A percentile compares a stretch with the other conserved stretches of the same genome.
Evolutionary conservation across 2,888 invertebrate genomes (phyloP).

Genomic region (Drosophila testacea): DNA sequence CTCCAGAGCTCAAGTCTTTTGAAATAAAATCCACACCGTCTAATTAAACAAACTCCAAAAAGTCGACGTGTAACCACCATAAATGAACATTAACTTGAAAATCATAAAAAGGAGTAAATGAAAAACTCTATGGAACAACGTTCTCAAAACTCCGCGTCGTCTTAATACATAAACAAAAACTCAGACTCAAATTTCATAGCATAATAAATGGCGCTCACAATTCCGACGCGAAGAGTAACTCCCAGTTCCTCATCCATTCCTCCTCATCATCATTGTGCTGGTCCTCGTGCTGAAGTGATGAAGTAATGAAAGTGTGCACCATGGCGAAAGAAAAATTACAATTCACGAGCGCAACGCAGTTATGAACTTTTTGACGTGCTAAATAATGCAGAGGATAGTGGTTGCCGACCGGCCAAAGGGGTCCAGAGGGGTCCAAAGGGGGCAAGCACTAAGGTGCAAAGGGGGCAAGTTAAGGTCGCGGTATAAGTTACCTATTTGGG

Average conservation of each 20-base stretch:
- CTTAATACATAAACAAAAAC: constrained; percentile 63
- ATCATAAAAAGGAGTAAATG: constrained; percentile 73
- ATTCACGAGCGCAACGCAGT: constrained; percentile 74
- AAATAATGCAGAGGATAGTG: constrained; percentile 72
- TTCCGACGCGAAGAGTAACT: constrained; percentile 51
- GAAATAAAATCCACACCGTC: constrained; percentile 75
- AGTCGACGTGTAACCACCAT: constrained; percentile 80
- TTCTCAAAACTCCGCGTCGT: constrained; percentile 24
- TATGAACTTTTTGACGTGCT: constrained; percentile 80
- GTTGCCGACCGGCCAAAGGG: constrained; percentile 30
- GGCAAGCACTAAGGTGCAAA: not conserved
- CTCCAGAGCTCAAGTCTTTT: constrained; percentile 41
- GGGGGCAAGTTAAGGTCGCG: constrained; percentile 2
- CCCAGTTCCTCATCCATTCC: not conserved
- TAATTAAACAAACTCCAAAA: constrained; percentile 78
- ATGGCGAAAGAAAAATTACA: constrained; percentile 75
- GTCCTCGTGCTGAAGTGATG: constrained; percentile 59
- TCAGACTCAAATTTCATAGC: constrained; percentile 74
- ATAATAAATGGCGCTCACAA: constrained; percentile 72
- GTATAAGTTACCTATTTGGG: not conserved
- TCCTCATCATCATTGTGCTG: not conserved
- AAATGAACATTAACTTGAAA: constrained; percentile 83
- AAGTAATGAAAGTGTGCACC: constrained; percentile 73
- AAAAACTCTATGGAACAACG: constrained; percentile 41
- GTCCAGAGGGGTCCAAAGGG: not conserved